These are phyloP conservation scores for Lepus timidus DNA, from an alignment of 2,113 vertebrate species.

Conservation along the genomic window DNA sequence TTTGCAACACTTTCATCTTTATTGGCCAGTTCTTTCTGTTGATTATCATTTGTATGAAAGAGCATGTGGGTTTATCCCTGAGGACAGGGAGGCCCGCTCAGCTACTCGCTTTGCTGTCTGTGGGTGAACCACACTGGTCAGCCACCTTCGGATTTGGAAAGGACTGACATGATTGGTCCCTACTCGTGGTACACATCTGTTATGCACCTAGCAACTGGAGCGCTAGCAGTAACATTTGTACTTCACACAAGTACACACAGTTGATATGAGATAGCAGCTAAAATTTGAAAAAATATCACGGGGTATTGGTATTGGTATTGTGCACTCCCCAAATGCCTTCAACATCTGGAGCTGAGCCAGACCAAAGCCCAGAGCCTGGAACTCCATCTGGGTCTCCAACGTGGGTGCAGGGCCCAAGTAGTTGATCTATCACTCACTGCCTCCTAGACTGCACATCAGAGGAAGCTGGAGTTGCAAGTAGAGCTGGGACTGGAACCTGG, in stretches of 20 bases:
- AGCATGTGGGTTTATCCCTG: not conserved
- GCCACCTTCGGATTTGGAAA: not conserved
- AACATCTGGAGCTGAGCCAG: too few species aligned
- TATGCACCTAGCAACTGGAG: not conserved
- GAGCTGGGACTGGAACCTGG: too few species aligned
- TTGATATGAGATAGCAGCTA: not conserved
- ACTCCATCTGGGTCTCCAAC: too few species aligned
- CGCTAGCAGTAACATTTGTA: not conserved
- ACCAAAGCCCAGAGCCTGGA: too few species aligned
- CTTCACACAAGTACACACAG: conserved; percentile 4
- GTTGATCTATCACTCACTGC: too few species aligned
- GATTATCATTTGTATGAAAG: not conserved
- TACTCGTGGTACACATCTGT: not conserved
- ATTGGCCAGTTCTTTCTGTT: not conserved
- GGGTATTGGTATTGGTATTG: not conserved
- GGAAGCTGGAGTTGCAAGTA: too few species aligned
- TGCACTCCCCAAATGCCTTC: too few species aligned
- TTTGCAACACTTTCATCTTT: not conserved
- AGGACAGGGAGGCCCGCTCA: not conserved
- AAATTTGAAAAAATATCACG: not conserved
- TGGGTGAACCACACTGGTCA: not conserved
- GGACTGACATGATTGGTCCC: rapidly evolving
- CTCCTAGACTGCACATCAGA: too few species aligned
- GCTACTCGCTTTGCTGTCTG: not conserved
- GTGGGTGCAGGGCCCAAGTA: too few species aligned